phyloP scores from a whole-genome alignment of 1,140 invertebrate genomes.

The Lasioglossum albipes region DNA sequence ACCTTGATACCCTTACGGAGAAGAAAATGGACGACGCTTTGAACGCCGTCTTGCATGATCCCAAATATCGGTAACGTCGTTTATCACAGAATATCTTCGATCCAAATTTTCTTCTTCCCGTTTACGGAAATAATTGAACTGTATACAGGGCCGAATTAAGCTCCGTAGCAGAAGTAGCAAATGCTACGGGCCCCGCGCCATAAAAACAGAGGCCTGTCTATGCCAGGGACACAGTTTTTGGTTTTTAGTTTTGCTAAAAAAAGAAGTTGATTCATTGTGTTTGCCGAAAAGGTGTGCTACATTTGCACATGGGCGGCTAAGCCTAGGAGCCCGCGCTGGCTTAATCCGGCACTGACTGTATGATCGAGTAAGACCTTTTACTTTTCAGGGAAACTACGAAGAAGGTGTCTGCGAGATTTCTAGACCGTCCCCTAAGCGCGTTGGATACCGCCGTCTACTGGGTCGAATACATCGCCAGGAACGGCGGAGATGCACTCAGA shows the following conservation, averaged over 20 bases:
- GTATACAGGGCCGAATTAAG: no score
- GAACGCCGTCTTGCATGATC: constrained; percentile 66
- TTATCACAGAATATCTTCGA: neutral
- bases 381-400: constrained; percentile 55
- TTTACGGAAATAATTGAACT: no score
- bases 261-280: no score
- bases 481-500: constrained; percentile 78
- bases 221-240: no score
- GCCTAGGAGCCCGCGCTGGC: no score
- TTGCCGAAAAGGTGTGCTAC: no score
- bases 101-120: neutral
- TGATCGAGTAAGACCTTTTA: neutral
- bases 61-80: constrained; percentile 65
- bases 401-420: constrained; percentile 62
- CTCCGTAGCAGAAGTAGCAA: no score
- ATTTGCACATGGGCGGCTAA: no score
- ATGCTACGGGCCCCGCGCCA: no score
- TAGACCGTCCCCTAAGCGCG: constrained; percentile 76
- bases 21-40: constrained; percentile 68
- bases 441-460: constrained; percentile 82
- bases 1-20: constrained; percentile 63
- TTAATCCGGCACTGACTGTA: no score
- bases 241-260: no score
- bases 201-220: no score
- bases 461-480: constrained; percentile 82